phyloP scores from a whole-genome alignment of 2,888 invertebrate species.

The Synergus gifuensis region DNA sequence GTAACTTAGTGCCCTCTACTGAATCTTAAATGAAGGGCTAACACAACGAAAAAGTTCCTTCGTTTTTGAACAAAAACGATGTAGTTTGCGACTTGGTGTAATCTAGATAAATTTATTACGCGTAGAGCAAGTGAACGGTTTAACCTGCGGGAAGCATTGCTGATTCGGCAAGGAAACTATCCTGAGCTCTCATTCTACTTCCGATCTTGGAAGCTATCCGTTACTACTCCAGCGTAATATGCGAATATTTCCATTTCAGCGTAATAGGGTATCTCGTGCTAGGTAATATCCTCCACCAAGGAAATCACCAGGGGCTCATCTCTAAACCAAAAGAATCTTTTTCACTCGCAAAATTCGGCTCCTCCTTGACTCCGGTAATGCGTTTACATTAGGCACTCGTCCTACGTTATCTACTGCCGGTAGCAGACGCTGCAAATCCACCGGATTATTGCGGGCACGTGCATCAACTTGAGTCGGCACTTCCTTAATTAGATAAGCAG shows the following conservation, averaged over 20 bases:
- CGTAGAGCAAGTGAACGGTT: slow-evolving; percentile 1
- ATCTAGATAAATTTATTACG: slow-evolving; percentile 28
- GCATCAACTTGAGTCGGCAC: slow-evolving; percentile 41
- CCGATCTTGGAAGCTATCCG: slow-evolving; percentile 31
- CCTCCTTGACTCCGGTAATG: slow-evolving; percentile 14
- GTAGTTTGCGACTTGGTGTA: neutral
- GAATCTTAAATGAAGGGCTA: no score
- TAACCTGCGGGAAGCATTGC: neutral
- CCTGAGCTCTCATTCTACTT: slow-evolving; percentile 30
- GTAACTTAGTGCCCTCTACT: no score
- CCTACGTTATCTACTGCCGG: slow-evolving; percentile 31
- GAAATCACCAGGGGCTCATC: slow-evolving; percentile 62
- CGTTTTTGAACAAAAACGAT: slow-evolving; percentile 10
- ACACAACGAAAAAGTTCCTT: neutral
- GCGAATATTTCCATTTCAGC: slow-evolving; percentile 41
- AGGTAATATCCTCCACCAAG: slow-evolving; percentile 66
- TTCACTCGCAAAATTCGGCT: slow-evolving; percentile 1
- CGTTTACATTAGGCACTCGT: slow-evolving; percentile 35
- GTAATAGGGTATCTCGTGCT: slow-evolving; percentile 52
- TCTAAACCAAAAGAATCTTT: slow-evolving; percentile 25
- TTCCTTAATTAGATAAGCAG: slow-evolving; percentile 41
- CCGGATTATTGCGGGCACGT: slow-evolving; percentile 39
- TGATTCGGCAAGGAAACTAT: slow-evolving; percentile 37
- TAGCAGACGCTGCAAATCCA: slow-evolving; percentile 36
- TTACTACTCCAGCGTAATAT: slow-evolving; percentile 8